phyloP scores from a whole-genome alignment of 2,888 invertebrate species.

The Patella ulyssiponensis region DNA sequence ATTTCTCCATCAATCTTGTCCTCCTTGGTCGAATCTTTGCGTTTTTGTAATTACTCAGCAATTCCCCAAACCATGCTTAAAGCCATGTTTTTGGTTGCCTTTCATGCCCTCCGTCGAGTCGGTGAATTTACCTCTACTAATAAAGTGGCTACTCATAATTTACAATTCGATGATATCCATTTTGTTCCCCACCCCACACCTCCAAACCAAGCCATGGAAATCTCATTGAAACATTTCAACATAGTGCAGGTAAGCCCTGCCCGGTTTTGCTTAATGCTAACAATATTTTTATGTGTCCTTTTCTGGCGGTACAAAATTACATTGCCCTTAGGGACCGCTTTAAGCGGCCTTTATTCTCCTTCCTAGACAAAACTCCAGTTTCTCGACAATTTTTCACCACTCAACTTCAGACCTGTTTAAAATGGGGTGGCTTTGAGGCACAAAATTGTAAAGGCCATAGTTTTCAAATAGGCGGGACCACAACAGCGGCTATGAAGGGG shows the following conservation, averaged over 20 bases:
- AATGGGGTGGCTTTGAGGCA: too few relatives aligned
- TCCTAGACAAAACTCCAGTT: background rate
- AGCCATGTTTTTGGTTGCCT: background rate
- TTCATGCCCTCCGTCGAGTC: background rate
- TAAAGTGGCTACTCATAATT: too few relatives aligned
- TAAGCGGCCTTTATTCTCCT: background rate
- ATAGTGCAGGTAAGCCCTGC: background rate
- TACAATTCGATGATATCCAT: too few relatives aligned
- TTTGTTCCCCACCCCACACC: too few relatives aligned
- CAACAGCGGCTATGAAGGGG: too few relatives aligned
- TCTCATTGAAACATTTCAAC: background rate
- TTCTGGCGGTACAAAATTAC: background rate
- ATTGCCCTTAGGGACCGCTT: background rate
- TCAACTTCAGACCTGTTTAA: background rate
- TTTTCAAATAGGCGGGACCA: too few relatives aligned
- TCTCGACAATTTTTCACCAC: background rate
- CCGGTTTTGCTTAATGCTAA: background rate
- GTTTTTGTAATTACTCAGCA: background rate
- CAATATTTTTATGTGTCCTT: background rate
- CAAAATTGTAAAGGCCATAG: too few relatives aligned
- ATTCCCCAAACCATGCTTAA: background rate
- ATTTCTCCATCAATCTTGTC: background rate
- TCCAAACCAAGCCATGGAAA: too few relatives aligned
- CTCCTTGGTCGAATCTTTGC: background rate
- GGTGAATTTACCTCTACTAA: background rate